Evolutionary conservation across 2,888 invertebrate genomes (phyloP), one percentile per base, ranked within the genome.

Genomic region (Xanthia togata): DNA sequence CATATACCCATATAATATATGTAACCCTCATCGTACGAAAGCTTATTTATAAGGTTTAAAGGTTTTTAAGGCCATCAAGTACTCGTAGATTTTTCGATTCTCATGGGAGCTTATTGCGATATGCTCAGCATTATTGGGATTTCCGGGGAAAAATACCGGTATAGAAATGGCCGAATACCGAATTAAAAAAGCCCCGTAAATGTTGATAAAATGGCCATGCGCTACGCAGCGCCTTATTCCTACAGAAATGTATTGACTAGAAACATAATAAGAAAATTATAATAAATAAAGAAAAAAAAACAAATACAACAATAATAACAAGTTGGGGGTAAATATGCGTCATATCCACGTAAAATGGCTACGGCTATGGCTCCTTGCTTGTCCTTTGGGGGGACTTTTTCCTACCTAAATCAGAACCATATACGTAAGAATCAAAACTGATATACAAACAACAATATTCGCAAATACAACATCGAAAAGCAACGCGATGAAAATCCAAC

Each of bases 401-500:
- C 20, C 12, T 20, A 65, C 44, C 26, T 65, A 12, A 31, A 47
- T 23, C 44, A 20, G 3, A 26, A 31, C 44, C 44, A 26, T 17
- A 26, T 14, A 65, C 20, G 20, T 0, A 23, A 31, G 23, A 8
- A 14, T 47, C 12, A 14, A 31, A 23, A 47, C 14, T 26, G 11
- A 23, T 47, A 20, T 4, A 31, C 26, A 47, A 70, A 47, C 64
- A 53, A 26, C 8, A 71, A 3, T 12, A n/a, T 35, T 20, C 20
- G 41, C 41, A 65, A 65, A 72, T 31, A 41, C 0, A 44, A 64
- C 31, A 53, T 23, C 14, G 14, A 38, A 41, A 55, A 4, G 9
- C 55, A 44, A 57, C n/a, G 35, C 8, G 12, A 73, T 57, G 35
- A 57, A 65, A 65, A 41, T 50, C 35, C 44, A 67, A 73, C 23